A percentile compares a stretch with the other conserved stretches of the same genome.
These are phyloP conservation scores for Tupaia chinensis DNA, from an alignment of 2,113 vertebrate species.

Conservation along the genomic window DNA sequence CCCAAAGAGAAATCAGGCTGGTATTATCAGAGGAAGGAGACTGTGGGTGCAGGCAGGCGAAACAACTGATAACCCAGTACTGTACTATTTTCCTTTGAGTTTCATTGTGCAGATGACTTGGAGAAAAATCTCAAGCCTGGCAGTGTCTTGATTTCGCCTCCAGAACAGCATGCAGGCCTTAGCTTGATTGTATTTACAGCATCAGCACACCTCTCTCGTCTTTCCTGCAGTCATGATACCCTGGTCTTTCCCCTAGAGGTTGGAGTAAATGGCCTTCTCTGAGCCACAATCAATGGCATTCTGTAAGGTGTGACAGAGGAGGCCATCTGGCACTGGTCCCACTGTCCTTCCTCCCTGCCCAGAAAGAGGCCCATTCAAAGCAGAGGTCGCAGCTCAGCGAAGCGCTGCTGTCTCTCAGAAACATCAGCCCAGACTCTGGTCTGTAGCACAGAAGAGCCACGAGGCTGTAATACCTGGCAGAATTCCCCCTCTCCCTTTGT, in stretches of 20 bases:
- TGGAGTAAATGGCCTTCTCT: conserved; percentile 27
- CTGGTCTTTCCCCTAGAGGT: conserved; percentile 21
- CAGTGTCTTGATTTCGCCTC: not conserved
- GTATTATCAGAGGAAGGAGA: not conserved
- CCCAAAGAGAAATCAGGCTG: not conserved
- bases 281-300: conserved; percentile 53
- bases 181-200: conserved; percentile 37
- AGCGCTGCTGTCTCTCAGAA: not conserved
- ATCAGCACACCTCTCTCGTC: not conserved
- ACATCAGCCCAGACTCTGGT: not conserved
- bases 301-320: conserved; percentile 52
- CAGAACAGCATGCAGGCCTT: not conserved
- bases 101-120: not conserved
- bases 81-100: not conserved
- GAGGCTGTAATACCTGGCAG: conserved; percentile 10
- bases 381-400: not conserved
- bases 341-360: not conserved
- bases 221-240: conserved; percentile 37
- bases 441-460: fast-evolving
- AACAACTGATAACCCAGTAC: fast-evolving
- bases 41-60: not conserved
- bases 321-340: conserved; percentile 64
- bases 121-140: not conserved
- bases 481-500: not conserved
- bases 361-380: not conserved